phyloP scores from a whole-genome alignment of 2,888 invertebrate species.

The Shargacucullia verbasci region DNA sequence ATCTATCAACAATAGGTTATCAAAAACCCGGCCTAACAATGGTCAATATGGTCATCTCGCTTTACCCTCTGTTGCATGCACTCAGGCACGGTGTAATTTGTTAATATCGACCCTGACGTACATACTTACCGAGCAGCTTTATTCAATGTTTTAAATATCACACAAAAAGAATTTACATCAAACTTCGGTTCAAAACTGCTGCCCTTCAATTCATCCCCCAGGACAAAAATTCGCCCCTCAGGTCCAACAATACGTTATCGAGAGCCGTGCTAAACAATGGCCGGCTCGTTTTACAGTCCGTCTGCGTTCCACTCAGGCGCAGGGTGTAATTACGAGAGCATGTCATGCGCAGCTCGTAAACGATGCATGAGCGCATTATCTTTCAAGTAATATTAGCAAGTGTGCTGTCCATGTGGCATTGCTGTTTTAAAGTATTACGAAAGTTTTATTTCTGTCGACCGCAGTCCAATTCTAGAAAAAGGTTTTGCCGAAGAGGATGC shows the following conservation, averaged over 20 bases:
- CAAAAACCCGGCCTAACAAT: no score
- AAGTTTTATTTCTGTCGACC: no score
- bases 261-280: conserved; percentile 44
- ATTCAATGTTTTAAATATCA: neutral
- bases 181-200: conserved; percentile 2
- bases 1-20: no score
- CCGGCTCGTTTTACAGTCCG: conserved; percentile 48
- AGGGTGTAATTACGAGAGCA: conserved; percentile 61
- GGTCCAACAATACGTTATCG: conserved; percentile 33
- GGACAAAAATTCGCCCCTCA: conserved; percentile 19
- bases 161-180: conserved; percentile 2
- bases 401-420: conserved; percentile 14
- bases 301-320: conserved; percentile 57
- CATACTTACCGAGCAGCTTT: no score
- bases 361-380: conserved; percentile 55
- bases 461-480: no score
- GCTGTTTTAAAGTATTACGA: neutral
- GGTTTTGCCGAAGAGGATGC: no score
- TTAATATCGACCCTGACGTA: no score
- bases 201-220: conserved; percentile 14
- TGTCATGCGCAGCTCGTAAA: conserved; percentile 58
- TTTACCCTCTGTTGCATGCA: no score
- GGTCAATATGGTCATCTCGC: no score
- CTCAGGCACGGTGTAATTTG: no score
- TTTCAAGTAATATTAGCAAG: conserved; percentile 38